Conservation (phyloP, 37 sponge, comb jelly and placozoan species). For the Oopsacas minuta region DNA sequence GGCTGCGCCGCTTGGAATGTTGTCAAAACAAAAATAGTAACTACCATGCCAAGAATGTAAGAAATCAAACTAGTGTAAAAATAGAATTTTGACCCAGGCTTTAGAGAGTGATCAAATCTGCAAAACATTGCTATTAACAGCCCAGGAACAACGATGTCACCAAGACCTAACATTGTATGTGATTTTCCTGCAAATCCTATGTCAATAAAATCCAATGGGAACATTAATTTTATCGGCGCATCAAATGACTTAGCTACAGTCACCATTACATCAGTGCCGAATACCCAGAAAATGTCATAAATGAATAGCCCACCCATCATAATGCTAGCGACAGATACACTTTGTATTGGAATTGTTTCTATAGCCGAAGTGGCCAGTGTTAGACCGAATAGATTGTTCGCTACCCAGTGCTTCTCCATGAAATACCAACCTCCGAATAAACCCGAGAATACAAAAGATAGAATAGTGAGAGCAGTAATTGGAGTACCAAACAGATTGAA, state of each 20-base stretch:
- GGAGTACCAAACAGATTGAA: background rate
- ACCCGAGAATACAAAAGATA: slow-evolving; percentile 18
- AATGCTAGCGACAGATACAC: slow-evolving; percentile 74
- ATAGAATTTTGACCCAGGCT: slow-evolving; percentile 40
- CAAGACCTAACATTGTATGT: slow-evolving; percentile 92
- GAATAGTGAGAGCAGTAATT: background rate
- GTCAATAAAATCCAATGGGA: slow-evolving; percentile 72
- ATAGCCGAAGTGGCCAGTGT: slow-evolving; percentile 86
- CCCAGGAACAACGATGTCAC: slow-evolving; percentile 93
- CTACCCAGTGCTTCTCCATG: slow-evolving; percentile 76
- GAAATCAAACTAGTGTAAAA: slow-evolving; percentile 67
- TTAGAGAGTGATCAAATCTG: slow-evolving; percentile 56
- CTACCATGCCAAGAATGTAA: slow-evolving; percentile 78
- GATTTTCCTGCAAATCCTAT: slow-evolving; percentile 33
- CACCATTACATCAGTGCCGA: slow-evolving; percentile 99
- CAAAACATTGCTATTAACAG: slow-evolving; percentile 84
- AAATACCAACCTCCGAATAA: slow-evolving; percentile 48
- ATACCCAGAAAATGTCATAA: slow-evolving; percentile 99
- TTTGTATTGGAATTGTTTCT: slow-evolving; percentile 40
- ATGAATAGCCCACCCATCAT: slow-evolving; percentile 87
- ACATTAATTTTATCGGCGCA: slow-evolving; percentile 87
- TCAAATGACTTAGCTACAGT: slow-evolving; percentile 91
- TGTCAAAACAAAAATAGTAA: slow-evolving; percentile 69
- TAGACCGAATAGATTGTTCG: slow-evolving; percentile 86
- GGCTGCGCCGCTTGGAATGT: slow-evolving; percentile 91